Evolutionary conservation across 1,140 invertebrate species (phyloP).

Genomic region (Habropoda laboriosa): DNA sequence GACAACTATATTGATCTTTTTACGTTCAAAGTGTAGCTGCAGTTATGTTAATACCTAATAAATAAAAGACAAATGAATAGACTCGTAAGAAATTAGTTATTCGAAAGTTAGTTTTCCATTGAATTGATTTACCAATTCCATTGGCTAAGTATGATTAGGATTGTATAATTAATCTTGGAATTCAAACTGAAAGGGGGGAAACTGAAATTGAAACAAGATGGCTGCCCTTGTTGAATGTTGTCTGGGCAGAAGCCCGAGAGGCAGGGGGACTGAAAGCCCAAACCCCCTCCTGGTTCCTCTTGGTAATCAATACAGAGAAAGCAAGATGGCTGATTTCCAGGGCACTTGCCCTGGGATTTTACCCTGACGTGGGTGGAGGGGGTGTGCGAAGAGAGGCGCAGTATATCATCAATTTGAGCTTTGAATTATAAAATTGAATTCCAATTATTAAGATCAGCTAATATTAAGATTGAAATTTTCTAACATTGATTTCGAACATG

Average conservation of each 20-base stretch:
- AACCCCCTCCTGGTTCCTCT: slow-evolving; percentile 69
- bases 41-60: not conserved
- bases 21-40: not conserved
- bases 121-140: slow-evolving; percentile 55
- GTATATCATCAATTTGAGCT: slow-evolving; percentile 31
- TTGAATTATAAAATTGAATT: slow-evolving; percentile 27
- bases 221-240: slow-evolving; percentile 70
- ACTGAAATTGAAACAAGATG: slow-evolving; percentile 80
- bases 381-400: slow-evolving; percentile 33
- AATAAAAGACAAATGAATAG: no score
- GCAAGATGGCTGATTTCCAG: slow-evolving; percentile 82
- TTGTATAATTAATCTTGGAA: slow-evolving; percentile 75
- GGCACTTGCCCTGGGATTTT: slow-evolving; percentile 79
- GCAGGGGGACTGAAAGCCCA: slow-evolving; percentile 62
- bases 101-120: not conserved
- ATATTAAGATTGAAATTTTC: no score
- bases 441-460: no score
- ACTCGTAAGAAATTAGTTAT: no score
- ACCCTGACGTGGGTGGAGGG: slow-evolving; percentile 64
- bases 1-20: not conserved
- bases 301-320: slow-evolving; percentile 81
- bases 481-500: no score
- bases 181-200: slow-evolving; percentile 58
- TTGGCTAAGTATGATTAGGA: slow-evolving; percentile 68
- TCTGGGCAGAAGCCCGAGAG: slow-evolving; percentile 64